Evolutionary conservation across 2,113 vertebrate genomes (phyloP), one percentile per base, ranked within the genome.

Genomic region (Ifrita kowaldi): DNA sequence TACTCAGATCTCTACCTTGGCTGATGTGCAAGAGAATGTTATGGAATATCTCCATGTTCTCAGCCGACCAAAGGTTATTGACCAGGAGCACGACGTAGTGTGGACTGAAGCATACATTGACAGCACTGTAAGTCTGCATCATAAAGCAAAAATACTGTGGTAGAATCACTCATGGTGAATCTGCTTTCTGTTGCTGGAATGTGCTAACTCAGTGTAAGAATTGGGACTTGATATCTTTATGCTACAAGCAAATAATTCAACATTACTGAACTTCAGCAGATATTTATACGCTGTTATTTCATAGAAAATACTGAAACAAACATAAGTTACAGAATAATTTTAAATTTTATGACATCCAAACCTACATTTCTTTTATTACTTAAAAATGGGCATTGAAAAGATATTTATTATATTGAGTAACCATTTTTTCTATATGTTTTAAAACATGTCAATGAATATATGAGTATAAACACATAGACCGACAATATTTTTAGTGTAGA

Each of bases 1-100:
- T 80, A 99, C 99, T 67, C 99, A 99, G 96, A 99, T 99, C 91
- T 99, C 99, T 63, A 99, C 99, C 4, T 85, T 99, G 97, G 99
- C 99, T 46, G 99, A 99, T 11, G 99, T 99, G 71, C 99, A 99
- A 78, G 99, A 99, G 97, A 99, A 99, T 5, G 99, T 99, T 90
- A 99, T 99, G 99, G 99, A 99, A 94, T 99, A 99, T 90, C 99
- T 99, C 26, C 99, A 99, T 2, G 99, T 99, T 39, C 98, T 99
- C 70, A 99, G 99, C 97, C 98, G 99, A 21, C 99, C 99, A 30
- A 99, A 99, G 96, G 99, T 99, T 62, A 99, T 99, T 33, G 99
- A 99, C 97, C 99, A 98, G 92, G 99, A 99, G 73, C 99, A 99
- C 0, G 99, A 99, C 16, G 99, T 99, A 0, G 98, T 99, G 42